phyloP scores from a whole-genome alignment of 2,888 invertebrate genomes.

The Microdon myrmicae region DNA sequence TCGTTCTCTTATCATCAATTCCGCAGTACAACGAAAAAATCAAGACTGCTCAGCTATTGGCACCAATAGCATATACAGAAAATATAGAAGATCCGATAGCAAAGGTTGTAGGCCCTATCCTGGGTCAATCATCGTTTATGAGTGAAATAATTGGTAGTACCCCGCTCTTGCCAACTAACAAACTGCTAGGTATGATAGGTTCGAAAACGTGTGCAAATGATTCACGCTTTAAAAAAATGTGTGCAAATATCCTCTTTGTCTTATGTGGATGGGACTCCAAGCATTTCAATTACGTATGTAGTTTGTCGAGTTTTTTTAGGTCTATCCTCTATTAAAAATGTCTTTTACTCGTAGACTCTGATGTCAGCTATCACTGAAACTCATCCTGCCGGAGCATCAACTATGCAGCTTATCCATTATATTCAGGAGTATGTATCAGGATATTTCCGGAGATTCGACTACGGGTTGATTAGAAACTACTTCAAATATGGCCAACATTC shows the following conservation, averaged over 20 bases:
- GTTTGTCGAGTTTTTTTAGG: slow-evolving; percentile 67
- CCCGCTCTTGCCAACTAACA: slow-evolving; percentile 73
- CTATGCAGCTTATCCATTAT: slow-evolving; percentile 77
- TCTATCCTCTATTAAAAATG: slow-evolving; percentile 66
- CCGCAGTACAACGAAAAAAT: slow-evolving; percentile 77
- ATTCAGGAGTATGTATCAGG: slow-evolving; percentile 71
- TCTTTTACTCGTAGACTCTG: slow-evolving; percentile 70
- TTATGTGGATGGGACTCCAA: slow-evolving; percentile 62
- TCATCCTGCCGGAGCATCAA: slow-evolving; percentile 76
- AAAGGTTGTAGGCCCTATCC: slow-evolving; percentile 64
- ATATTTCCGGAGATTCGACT: slow-evolving; percentile 71
- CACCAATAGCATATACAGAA: slow-evolving; percentile 75
- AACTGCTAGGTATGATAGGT: slow-evolving; percentile 58
- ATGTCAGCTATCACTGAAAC: slow-evolving; percentile 75
- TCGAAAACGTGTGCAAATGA: slow-evolving; percentile 72
- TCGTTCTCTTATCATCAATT: slow-evolving; percentile 75
- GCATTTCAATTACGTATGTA: slow-evolving; percentile 64
- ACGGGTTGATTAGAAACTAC: slow-evolving; percentile 69
- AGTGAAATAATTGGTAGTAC: slow-evolving; percentile 62
- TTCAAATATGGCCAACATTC: slow-evolving; percentile 68
- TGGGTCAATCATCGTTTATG: slow-evolving; percentile 60
- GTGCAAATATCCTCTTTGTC: slow-evolving; percentile 60
- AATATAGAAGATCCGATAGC: slow-evolving; percentile 67
- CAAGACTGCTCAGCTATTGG: slow-evolving; percentile 75
- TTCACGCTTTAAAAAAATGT: slow-evolving; percentile 59